Evolutionary conservation across 2,113 vertebrate genomes (phyloP), one percentile per base, ranked within the genome.

Genomic region (Chroicocephalus ridibundus): DNA sequence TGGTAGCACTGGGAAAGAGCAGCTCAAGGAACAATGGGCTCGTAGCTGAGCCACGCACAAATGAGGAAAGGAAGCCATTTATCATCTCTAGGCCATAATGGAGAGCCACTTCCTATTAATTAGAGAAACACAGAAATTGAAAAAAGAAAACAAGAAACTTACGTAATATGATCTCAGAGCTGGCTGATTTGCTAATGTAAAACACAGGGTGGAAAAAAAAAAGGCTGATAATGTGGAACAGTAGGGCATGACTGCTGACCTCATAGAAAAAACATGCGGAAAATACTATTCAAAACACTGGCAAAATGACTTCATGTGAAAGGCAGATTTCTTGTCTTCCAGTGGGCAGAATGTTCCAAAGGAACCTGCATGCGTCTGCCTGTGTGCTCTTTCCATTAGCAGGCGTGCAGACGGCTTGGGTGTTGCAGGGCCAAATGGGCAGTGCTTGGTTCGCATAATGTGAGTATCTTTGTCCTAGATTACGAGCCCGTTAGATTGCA

Each of bases 221-320:
- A 69, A 42, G 72, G 66, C 60, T 95, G 94, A 97, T 96, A 97
- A 97, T 96, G 91, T 96, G 91, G 95, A 97, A 97, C 95, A 96
- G 84, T 95, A 86, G 94, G 94, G 91, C 91, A 96, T 86, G 93
- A 94, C 94, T 97, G 94, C 91, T 97, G 96, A 97, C 82, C 95
- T 97, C 91, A 97, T 34, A 82, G 84, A 90, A 94, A 97, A 95
- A 97, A 96, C 94, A 94, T 83, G 96, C 55, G 11, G 94, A 96
- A 96, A 97, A 91, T 96, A 97, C 94, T 93, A 88, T 86, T 93
- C 93, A 96, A 96, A 96, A 94, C 82, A 86, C 84, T 94, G 93
- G 82, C 75, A 89, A 90, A 90, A 74, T 97, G 44, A 95, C 94
- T 96, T 96, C 91, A 94, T 95, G 97, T 57, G 94, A 96, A 95